A percentile compares a stretch with the other conserved stretches of the same genome.
Evolutionary conservation across 2,113 vertebrate genomes (phyloP).

Genomic region (Nyctereutes procyonoides): DNA sequence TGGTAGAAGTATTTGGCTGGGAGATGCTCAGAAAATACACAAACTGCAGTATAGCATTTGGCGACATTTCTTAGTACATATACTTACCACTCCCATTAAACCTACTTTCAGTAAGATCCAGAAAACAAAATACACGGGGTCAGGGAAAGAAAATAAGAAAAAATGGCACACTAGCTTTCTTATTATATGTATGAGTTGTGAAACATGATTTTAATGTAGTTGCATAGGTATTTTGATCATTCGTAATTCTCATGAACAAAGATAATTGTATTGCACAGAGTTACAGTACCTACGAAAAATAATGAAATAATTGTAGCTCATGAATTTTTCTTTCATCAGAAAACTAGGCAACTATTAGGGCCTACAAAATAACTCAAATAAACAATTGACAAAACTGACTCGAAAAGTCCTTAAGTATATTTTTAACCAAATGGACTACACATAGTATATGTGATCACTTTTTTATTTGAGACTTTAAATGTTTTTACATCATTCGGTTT

Average conservation of each 20-base stretch:
- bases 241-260: not conserved
- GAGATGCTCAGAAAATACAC: not conserved
- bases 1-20: not conserved
- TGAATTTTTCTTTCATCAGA: not conserved
- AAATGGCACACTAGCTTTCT: not conserved
- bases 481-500: slow-evolving; percentile 8
- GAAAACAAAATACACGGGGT: not conserved
- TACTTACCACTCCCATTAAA: not conserved
- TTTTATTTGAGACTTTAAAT: slow-evolving; percentile 69
- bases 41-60: not conserved
- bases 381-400: not conserved
- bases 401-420: not conserved
- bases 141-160: not conserved
- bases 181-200: not conserved
- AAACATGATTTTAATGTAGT: not conserved
- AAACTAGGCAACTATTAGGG: not conserved
- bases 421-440: not conserved
- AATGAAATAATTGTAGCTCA: not conserved
- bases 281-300: not conserved
- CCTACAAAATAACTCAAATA: not conserved
- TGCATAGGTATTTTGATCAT: not conserved
- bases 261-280: not conserved
- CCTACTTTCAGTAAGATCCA: not conserved
- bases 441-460: slow-evolving; percentile 35
- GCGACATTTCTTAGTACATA: not conserved